phyloP scores from a whole-genome alignment of 2,888 invertebrate genomes.

The Pediacus dermestoides region DNA sequence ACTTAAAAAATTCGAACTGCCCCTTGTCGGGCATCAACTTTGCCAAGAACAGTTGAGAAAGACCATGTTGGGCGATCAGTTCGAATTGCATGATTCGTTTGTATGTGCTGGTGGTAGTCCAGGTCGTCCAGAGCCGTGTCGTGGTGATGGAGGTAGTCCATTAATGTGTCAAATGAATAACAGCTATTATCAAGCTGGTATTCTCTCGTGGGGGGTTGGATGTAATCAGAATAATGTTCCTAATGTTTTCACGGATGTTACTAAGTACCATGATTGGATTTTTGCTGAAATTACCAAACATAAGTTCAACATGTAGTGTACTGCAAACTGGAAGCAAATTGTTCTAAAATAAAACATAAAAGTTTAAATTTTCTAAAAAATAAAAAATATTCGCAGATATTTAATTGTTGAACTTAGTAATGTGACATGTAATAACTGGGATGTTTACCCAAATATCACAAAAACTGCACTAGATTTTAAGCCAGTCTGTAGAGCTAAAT shows the following conservation, averaged over 20 bases:
- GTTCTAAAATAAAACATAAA: too few relatives aligned
- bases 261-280: conserved; percentile 53
- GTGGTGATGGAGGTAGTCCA: conserved; percentile 24
- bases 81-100: conserved; percentile 66
- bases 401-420: too few relatives aligned
- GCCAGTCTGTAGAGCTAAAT: too few relatives aligned
- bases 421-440: too few relatives aligned
- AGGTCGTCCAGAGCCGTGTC: conserved; percentile 70
- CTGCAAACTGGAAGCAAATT: too few relatives aligned
- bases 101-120: conserved; percentile 75
- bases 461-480: too few relatives aligned
- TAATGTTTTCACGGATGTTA: conserved; percentile 74
- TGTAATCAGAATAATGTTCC: conserved; percentile 71
- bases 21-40: conserved; percentile 57
- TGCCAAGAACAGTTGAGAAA: conserved; percentile 61
- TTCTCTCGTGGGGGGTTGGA: conserved; percentile 88
- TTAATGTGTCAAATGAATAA: conserved; percentile 40
- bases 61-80: conserved; percentile 64
- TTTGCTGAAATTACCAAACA: conserved; percentile 59
- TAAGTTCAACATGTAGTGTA: too few relatives aligned
- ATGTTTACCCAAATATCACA: too few relatives aligned
- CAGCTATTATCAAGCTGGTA: conserved; percentile 71
- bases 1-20: conserved; percentile 67
- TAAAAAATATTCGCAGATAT: too few relatives aligned
- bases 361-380: too few relatives aligned